These are phyloP conservation scores for Perognathus longimembris DNA, from an alignment of 2,113 vertebrate genomes.

Conservation along the genomic window DNA sequence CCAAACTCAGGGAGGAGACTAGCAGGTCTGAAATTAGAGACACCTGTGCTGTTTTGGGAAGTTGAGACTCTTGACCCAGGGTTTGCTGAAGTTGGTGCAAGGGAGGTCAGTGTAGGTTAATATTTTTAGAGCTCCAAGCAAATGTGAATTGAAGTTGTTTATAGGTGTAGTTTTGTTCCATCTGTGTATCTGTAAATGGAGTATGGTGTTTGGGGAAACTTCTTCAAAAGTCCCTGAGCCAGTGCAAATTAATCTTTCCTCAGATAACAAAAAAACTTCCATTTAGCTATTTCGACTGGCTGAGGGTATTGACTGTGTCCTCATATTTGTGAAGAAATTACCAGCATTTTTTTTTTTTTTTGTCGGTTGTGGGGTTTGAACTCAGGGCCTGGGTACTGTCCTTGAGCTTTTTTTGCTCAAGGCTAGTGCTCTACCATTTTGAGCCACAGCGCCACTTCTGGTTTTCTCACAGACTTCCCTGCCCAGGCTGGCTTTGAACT, in stretches of 20 bases:
- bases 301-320: no score
- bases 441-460: no score
- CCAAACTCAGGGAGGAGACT: slow-evolving; percentile 37
- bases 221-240: slow-evolving; percentile 55
- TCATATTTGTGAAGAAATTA: slow-evolving; percentile 24
- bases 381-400: no score
- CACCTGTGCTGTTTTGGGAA: slow-evolving; percentile 69
- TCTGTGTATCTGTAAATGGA: slow-evolving; percentile 53
- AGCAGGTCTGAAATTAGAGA: slow-evolving; percentile 64
- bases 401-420: no score
- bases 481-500: no score
- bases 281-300: slow-evolving; percentile 35
- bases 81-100: slow-evolving; percentile 28
- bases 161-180: slow-evolving; percentile 58
- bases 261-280: slow-evolving; percentile 36
- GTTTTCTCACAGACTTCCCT: no score
- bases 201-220: slow-evolving; percentile 33
- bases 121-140: slow-evolving; percentile 67
- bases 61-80: slow-evolving; percentile 68
- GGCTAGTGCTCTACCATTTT: no score
- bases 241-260: slow-evolving; percentile 64
- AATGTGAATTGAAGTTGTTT: slow-evolving; percentile 61
- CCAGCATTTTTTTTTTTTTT: no score
- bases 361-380: no score
- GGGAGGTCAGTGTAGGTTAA: slow-evolving; percentile 64